phyloP scores from a whole-genome alignment of 1,140 invertebrate species.

The Drosophila arizonae region DNA sequence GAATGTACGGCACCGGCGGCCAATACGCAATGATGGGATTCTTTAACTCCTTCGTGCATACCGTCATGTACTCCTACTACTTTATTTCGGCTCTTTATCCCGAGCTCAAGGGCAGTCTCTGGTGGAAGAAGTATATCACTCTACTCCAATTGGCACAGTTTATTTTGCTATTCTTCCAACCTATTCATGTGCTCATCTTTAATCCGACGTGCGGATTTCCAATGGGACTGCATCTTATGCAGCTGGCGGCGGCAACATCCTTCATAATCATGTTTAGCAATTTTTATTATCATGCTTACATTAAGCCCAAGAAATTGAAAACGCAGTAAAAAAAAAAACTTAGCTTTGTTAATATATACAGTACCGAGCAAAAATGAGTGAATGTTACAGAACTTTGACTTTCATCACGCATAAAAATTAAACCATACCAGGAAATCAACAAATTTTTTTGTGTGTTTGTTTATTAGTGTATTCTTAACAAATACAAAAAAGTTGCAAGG shows the following conservation, averaged over 20 bases:
- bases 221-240: slow-evolving; percentile 84
- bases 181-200: slow-evolving; percentile 85
- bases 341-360: too few species aligned
- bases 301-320: slow-evolving; percentile 23
- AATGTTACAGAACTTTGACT: too few species aligned
- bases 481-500: too few species aligned
- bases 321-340: slow-evolving; percentile 25
- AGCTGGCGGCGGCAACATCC: slow-evolving; percentile 38
- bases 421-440: too few species aligned
- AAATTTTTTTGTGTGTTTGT: too few species aligned
- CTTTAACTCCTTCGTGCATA: slow-evolving; percentile 91
- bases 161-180: slow-evolving; percentile 86
- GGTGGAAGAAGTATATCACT: slow-evolving; percentile 95
- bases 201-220: slow-evolving; percentile 87
- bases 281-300: slow-evolving; percentile 86
- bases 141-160: slow-evolving; percentile 91
- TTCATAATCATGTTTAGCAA: slow-evolving; percentile 92
- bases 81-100: slow-evolving; percentile 86
- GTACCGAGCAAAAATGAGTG: too few species aligned
- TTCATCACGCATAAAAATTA: too few species aligned
- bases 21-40: slow-evolving; percentile 87
- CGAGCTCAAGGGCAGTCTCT: slow-evolving; percentile 86
- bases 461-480: too few species aligned
- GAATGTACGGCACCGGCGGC: slow-evolving; percentile 84
- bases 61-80: slow-evolving; percentile 92